Conservation (phyloP, 2,797 vertebrate species). For the Corythornis leucogaster region DNA sequence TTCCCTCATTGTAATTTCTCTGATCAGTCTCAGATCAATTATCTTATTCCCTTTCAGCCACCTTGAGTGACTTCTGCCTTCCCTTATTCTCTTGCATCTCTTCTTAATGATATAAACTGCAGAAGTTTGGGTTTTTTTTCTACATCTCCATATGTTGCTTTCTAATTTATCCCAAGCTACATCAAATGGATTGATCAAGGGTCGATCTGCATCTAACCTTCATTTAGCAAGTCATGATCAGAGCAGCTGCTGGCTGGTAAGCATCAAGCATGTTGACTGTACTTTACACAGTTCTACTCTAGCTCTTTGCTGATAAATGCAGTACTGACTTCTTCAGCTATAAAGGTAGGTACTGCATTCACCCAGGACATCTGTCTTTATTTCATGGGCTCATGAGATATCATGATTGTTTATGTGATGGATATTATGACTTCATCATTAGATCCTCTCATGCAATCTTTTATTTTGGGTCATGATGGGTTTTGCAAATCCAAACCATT, state of each 20-base stretch:
- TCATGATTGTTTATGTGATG: background rate
- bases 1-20: background rate
- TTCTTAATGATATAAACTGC: background rate
- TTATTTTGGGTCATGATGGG: background rate
- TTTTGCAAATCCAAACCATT: background rate
- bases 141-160: background rate
- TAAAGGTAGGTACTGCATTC: background rate
- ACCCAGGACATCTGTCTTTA: slow-evolving; percentile 6
- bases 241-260: background rate
- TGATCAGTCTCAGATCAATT: background rate
- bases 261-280: background rate
- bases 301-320: background rate
- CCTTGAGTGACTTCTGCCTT: background rate
- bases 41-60: background rate
- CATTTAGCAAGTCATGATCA: background rate
- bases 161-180: background rate
- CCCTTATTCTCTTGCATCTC: background rate
- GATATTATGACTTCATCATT: background rate
- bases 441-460: background rate
- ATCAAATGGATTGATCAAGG: background rate
- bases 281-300: background rate
- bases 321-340: background rate
- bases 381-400: background rate
- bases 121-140: background rate
- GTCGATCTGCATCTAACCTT: background rate